Percentiles rank a stretch among this genome's conserved stretches.
Conservation (phyloP, 1,140 invertebrate genomes). For the Hylaeus volcanicus region DNA sequence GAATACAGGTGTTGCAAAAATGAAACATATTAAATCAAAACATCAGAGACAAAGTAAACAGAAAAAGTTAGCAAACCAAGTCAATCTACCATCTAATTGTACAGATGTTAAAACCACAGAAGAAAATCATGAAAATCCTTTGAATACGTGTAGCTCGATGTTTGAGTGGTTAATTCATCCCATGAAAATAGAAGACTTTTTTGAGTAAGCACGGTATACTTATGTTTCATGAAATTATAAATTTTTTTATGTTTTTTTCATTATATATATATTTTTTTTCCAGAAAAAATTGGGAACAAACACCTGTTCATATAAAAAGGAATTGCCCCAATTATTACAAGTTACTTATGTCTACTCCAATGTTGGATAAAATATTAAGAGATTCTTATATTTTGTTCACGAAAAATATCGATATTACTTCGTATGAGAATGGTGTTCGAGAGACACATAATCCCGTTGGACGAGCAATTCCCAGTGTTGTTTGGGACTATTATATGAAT, state of each 20-base stretch:
- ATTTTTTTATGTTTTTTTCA: conserved; percentile 34
- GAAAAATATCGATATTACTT: conserved; percentile 95
- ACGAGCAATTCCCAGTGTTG: conserved; percentile 86
- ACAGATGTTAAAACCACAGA: not conserved
- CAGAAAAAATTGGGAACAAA: conserved; percentile 88
- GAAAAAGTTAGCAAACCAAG: not conserved
- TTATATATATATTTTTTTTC: conserved; percentile 53
- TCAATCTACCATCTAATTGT: not conserved
- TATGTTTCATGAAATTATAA: conserved; percentile 10
- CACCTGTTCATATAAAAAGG: conserved; percentile 87
- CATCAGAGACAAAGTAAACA: not conserved
- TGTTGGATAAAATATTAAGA: conserved; percentile 90
- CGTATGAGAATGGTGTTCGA: conserved; percentile 88
- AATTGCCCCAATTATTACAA: conserved; percentile 85
- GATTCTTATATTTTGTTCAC: conserved; percentile 89
- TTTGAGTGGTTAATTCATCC: conserved; percentile 88
- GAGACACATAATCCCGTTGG: conserved; percentile 94
- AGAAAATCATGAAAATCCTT: conserved; percentile 73
- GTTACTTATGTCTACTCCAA: conserved; percentile 87
- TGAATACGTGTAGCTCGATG: conserved; percentile 82
- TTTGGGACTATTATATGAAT: conserved; percentile 95
- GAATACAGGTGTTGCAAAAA: conserved; percentile 5
- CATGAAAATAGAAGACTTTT: conserved; percentile 84
- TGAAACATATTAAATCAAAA: conserved; percentile 6
- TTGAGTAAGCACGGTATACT: conserved; percentile 77